Evolutionary conservation across 2,113 vertebrate species (phyloP).

Genomic region (Coryphaenoides rupestris): DNA sequence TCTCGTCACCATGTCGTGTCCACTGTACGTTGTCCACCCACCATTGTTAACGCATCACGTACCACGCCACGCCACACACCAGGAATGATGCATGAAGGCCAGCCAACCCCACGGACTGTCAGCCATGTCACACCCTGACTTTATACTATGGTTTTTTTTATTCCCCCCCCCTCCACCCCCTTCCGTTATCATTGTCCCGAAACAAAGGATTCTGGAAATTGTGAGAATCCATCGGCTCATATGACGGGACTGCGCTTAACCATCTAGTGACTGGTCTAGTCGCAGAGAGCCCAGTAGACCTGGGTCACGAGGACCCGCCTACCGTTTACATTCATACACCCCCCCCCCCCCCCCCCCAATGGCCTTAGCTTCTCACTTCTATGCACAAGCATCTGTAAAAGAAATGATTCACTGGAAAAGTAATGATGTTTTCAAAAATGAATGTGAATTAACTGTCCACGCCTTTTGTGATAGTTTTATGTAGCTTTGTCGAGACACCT

Average conservation of each 20-base stretch:
- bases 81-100: slow-evolving; percentile 42
- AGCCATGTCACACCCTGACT: slow-evolving; percentile 14
- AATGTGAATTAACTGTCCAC: slow-evolving; percentile 53
- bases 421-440: slow-evolving; percentile 48
- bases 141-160: slow-evolving; percentile 9
- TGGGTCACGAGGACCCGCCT: too few species aligned
- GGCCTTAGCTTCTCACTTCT: slow-evolving; percentile 72
- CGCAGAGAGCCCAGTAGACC: too few species aligned
- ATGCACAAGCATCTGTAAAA: slow-evolving; percentile 65
- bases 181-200: too few species aligned
- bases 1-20: slow-evolving; percentile 28
- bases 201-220: neutral
- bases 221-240: neutral
- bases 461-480: slow-evolving; percentile 43
- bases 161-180: neutral
- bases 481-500: slow-evolving; percentile 51
- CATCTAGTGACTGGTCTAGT: neutral
- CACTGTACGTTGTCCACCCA: slow-evolving; percentile 24
- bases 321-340: neutral
- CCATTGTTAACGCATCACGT: slow-evolving; percentile 4
- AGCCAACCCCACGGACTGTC: slow-evolving; percentile 12
- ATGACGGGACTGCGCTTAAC: neutral
- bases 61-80: neutral
- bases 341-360: slow-evolving; percentile 35
- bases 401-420: slow-evolving; percentile 23